Evolutionary conservation across 2,113 vertebrate species (phyloP), one percentile per base, ranked within the genome.

Genomic region (Podarcis raffonei): DNA sequence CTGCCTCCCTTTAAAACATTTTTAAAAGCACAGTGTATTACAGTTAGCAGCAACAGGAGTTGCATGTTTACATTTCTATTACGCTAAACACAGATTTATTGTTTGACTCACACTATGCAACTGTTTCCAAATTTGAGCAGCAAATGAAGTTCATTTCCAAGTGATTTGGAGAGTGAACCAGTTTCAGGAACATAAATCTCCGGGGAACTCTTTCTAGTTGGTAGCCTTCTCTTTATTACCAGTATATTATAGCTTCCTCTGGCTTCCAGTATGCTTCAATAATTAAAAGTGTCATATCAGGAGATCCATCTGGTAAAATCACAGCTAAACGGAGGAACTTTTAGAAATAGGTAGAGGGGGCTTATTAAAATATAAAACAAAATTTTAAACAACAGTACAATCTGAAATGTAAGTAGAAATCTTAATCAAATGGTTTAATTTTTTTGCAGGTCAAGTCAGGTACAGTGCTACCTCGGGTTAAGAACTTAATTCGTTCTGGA

Each of bases 151-250:
- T 69, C 35, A 76, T 86, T 74, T 82, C 25, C 48, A 66, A 18
- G 22, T 57, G 25, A 68, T 66, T 83, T 23, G 57, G 39, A 76
- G 12, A 86, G 71, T 18, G 65, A 48, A 48, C 59, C n/a, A 74
- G 25, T 57, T 81, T 6, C 37, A 86, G 72, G 69, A 83, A 68
- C 86, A 59, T 86, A 76, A 76, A 68, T 83, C 69, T 77, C 35
- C 23, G 78, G 30, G 69, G 57, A 86, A 82, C 57, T 57, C 62
- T 42, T 86, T 90, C 72, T 78, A 81, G 39, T 86, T 75, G 82
- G 39, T 42, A 53, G 39, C 66, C 22, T 62, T 74, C 15, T 81
- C 85, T 81, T 15, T 83, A 32, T 68, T 86, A 69, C 23, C 78
- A 65, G 68, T 42, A 81, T 48, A 75, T 25, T 85, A 32, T 32